Base-by-base conservation (phyloP, 2,113 vertebrate species). In the Psittacula cyanocephala region DNA sequence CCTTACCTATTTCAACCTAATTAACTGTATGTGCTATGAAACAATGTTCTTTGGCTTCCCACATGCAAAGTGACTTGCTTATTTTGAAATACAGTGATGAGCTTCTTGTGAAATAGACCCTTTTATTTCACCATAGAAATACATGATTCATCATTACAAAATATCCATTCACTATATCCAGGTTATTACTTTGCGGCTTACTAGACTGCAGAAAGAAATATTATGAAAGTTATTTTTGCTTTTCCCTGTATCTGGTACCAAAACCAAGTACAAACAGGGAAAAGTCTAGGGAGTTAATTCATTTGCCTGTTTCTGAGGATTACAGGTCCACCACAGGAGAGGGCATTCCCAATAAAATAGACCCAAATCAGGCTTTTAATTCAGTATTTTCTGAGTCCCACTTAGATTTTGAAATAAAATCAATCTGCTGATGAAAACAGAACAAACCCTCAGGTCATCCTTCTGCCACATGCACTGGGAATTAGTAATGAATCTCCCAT, bases 351-450 rank as follows among this genome's bases (percentile, higher is more conserved):
- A 19, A 11, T 44, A 39, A 91, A 78, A 71, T 7, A 82, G 50
- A 75, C 23, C 10, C 10, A 50, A 47, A 86, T 29, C 35, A 68
- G 20, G 2, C 5, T 78, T 95, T 81, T 55, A 84, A 47, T 86
- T 86, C 29, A 81, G 29, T 39, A 11, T 89, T 80, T 92, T 94
- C 84, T 15, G 19, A 37, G 24, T 80, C 20, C 4, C 13, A 7
- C 83, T 84, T 91, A 77, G 11, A 17, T 74, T 88, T 88, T 88
- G 60, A 93, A 88, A 74, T 75, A 55, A 84, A 91, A 91, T 69
- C 24, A 81, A 25, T 86, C 52, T 76, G 9, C 31, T 79, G 16
- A 25, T 69, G 39, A 55, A 95, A 95, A 76, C 47, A 60, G 81
- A 92, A 31, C 11, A 74, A 62, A 49, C 33, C 72, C 55, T 78